Evolutionary conservation across 2,113 vertebrate species (phyloP).

Genomic region (Scopus umbretta): DNA sequence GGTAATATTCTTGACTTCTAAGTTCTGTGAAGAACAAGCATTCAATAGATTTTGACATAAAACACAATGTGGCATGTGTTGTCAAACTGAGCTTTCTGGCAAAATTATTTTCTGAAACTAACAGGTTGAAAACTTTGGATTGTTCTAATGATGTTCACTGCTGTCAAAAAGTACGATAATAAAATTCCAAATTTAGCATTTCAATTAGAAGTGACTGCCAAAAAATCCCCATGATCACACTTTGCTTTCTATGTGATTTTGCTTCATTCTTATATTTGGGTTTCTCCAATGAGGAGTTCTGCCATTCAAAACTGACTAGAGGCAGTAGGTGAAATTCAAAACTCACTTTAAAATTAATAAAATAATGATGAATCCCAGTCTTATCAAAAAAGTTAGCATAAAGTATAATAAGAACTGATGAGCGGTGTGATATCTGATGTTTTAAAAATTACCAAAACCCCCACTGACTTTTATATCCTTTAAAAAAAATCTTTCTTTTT

Average conservation of each 20-base stretch:
- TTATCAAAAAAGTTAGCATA: background rate
- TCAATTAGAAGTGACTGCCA: background rate
- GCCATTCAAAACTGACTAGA: background rate
- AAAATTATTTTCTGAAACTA: slow-evolving; percentile 23
- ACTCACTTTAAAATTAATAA: background rate
- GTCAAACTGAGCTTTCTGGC: background rate
- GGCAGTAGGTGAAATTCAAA: background rate
- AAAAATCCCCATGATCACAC: background rate
- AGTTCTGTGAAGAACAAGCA: background rate
- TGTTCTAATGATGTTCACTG: background rate
- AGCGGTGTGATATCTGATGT: background rate
- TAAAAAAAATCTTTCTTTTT: background rate
- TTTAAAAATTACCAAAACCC: background rate
- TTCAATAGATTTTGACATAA: background rate
- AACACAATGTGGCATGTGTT: background rate
- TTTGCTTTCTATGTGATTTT: background rate
- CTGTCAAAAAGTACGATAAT: background rate
- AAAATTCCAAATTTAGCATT: background rate
- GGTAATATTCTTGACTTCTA: background rate
- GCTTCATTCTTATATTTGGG: background rate
- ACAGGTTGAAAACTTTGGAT: background rate
- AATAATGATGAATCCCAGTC: background rate
- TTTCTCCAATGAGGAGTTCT: background rate
- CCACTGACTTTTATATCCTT: background rate
- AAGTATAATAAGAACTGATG: background rate